Base-by-base conservation (phyloP, 2,797 vertebrate species). In the Bovichtus variegatus region DNA sequence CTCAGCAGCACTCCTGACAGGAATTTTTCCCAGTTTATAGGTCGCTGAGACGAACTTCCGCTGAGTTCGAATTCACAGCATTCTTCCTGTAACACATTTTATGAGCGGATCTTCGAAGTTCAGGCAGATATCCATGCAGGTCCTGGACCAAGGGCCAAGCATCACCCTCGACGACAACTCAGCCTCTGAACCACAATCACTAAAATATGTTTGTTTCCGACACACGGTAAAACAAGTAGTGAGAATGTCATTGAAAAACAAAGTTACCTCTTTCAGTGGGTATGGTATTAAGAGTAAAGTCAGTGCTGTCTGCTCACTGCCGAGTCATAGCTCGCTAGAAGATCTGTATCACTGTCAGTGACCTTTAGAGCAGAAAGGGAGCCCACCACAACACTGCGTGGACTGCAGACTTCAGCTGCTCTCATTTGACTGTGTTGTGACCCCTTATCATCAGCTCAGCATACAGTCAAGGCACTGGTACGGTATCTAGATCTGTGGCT, bases 361-460 rank as follows among this genome's bases (percentile, higher is more conserved):
- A 85, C 79, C 83, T 78, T 84, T 66, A 72, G n/a, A 64, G 59
- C 77, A 54, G 65, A 72, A 18, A 18, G 44, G 62, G 23, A 61
- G 12, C 43, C 61, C 75, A n/a, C 5, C 21, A 49, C 36, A 44
- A 49, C 71, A 57, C 47, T 53, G 51, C 31, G 46, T n/a, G 54
- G 62, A 47, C 38, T 31, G 50, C 38, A 46, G 44, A 50, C 29
- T 54, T 44, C 46, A 68, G 16, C 31, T 66, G 38, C 43, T 46
- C 27, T 71, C n/a, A 38, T 74, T 41, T 59, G 41, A 68, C 58
- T 47, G 46, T 36, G 54, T 18, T 41, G 31, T 73, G 64, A 68
- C n/a, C n/a, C 46, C 18, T 47, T 15, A 25, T 46, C 50, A 55
- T 50, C 31, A 38, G 29, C 31, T 73, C 63, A 54, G 44, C 19